Evolutionary conservation across 92 coral and sea anemone species (phyloP), one percentile per base, ranked within the genome.

Genomic region (Zoanthus sociatus): DNA sequence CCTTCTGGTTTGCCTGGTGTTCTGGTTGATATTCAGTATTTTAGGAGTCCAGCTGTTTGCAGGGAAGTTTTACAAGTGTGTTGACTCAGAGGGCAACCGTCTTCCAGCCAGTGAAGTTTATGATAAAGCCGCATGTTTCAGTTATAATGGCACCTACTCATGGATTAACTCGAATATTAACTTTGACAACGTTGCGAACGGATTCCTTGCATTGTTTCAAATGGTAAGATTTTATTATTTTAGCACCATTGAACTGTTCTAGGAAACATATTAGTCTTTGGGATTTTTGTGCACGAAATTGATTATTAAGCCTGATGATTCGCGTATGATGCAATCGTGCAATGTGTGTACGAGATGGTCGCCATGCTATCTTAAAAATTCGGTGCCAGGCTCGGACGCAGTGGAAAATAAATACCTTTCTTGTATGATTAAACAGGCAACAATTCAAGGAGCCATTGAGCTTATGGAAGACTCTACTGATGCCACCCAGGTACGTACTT

Each of bases 31-130:
- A 44, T 89, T 89, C 86, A 89, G 92, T 31, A 83, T 89, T 45
- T 77, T 89, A 69, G 92, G 92, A 14, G 92, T 89, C 4, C 92
- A 89, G 86, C 87, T 89, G 71, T 89, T 89, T 77, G 92, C 88
- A 12, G 92, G 92, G 55, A 84, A 71, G 61, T 89, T 89, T 84
- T 89, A 81, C 67, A 89, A 89, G 83, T 89, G 92, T 70, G 81
- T 89, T 12, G 89, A 84, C 74, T 77, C 66, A 0, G 71, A 54
- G 12, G 89, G 89, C 6, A 87, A 89, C 13, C 61, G 76, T 45
- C 79, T 89, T 55, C 48, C 86, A 45, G 83, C 82, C 78, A 45
- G 64, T 2, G 64, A 37, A 14, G 82, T 84, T 31, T 75, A 86
- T 42, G 83, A 89, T 54, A 89, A 89, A 63, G 50, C 60, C 30